Evolutionary conservation across 2,113 vertebrate genomes (phyloP).

Genomic region (Heterochromis multidens): DNA sequence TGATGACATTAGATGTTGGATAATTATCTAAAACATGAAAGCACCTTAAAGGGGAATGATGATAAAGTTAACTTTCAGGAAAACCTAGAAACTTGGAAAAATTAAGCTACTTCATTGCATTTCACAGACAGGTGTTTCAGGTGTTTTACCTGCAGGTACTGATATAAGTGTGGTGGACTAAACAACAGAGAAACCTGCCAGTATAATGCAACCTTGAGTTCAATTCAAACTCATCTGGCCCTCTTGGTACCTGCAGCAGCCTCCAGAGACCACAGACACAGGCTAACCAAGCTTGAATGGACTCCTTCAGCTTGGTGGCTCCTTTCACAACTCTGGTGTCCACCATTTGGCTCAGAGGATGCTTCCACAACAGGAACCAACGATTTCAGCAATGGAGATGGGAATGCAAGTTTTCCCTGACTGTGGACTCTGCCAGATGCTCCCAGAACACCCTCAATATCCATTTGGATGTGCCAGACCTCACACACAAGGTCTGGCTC

Average conservation of each 20-base stretch:
- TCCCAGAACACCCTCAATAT: not conserved
- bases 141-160: not conserved
- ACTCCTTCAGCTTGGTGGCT: rapidly evolving
- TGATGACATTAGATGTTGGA: rapidly evolving
- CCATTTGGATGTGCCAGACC: not conserved
- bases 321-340: not conserved
- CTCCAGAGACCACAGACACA: not conserved
- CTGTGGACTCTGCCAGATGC: not conserved
- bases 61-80: rapidly evolving
- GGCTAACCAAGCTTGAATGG: too few relatives aligned
- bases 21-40: not conserved
- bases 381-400: too few relatives aligned
- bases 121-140: not conserved
- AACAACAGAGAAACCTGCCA: not conserved
- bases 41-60: not conserved
- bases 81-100: too few relatives aligned
- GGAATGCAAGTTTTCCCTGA: not conserved
- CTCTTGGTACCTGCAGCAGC: not conserved
- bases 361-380: not conserved
- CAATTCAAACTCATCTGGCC: not conserved
- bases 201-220: not conserved
- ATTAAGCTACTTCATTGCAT: not conserved
- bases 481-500: not conserved
- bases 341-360: not conserved
- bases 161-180: not conserved